Base-by-base conservation (phyloP, 2,888 invertebrate genomes). In the Lymantria dispar region DNA sequence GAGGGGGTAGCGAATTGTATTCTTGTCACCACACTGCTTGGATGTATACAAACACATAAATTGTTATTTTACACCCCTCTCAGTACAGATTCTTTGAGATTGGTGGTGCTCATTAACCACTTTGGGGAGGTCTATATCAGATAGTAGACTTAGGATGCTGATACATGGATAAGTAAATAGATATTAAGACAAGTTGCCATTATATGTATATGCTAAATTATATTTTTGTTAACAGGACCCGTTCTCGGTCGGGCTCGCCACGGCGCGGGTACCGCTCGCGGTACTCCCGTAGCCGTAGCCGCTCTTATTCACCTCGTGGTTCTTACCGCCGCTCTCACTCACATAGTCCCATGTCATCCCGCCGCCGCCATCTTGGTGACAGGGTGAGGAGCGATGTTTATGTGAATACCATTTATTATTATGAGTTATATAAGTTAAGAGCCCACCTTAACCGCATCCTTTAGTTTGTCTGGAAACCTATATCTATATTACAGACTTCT, bases 321-420 rank as follows among this genome's bases (percentile, higher is more conserved):
- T 92, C 93, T 47, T 93, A 94, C 68, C 92, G 93, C 64, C 93
- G 94, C 71, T 92, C 94, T 43, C 94, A 94, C 84, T 94, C 95
- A 55, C 94, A 95, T 76, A 96, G 96, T 77, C 96, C 97, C 22
- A 95, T 96, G 95, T 96, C 97, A 36, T 94, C 94, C 62, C 93
- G 97, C 56, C 92, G 95, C 66, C 92, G 97, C 42, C 96, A 97
- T 81, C 89, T 93, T 56, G 96, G 96, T 59, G 96, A 95, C 77
- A 92, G 96, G 84, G 94, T 94, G 87, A 91, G 85, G 67, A 62
- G 68, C 45, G 63, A 63, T 58, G 64, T 62, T 70, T 76, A 69
- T 70, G 67, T 72, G 63, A 64, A 68, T 68, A 68, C 65, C 64
- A 44, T 68, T 68, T 59, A 39, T 52, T 64, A 64, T 52, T 62